Conservation (phyloP, 2,888 invertebrate species). For the Leucoma salicis region DNA sequence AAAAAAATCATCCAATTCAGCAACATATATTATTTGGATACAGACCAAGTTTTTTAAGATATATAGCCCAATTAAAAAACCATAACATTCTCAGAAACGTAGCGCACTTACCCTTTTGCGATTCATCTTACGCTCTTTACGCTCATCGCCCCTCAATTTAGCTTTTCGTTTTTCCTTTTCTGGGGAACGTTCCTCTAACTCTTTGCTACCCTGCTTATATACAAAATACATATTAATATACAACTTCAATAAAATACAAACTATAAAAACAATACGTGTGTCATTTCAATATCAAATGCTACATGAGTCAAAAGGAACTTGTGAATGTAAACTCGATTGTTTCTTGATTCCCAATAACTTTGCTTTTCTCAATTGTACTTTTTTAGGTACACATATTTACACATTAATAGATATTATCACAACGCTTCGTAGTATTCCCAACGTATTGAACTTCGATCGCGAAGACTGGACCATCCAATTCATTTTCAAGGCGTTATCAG, state of each 20-base stretch:
- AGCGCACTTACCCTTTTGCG: conserved; percentile 86
- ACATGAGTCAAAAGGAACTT: conserved; percentile 55
- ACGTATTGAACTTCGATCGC: too few species aligned
- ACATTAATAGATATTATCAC: too few species aligned
- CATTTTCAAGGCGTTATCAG: too few species aligned
- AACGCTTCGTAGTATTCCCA: too few species aligned
- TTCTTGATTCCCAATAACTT: conserved; percentile 26
- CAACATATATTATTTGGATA: not conserved
- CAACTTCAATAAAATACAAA: not conserved
- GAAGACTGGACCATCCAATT: too few species aligned
- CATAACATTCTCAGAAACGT: not conserved
- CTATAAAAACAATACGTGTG: not conserved
- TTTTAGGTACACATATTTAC: too few species aligned
- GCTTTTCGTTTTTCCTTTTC: conserved; percentile 90
- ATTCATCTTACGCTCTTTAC: conserved; percentile 91
- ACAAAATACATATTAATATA: conserved; percentile 48
- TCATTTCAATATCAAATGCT: not conserved
- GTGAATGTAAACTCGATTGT: not conserved
- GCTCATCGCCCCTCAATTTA: conserved; percentile 75
- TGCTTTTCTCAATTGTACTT: too few species aligned
- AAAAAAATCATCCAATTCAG: too few species aligned
- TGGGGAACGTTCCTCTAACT: conserved; percentile 82
- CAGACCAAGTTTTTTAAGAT: not conserved
- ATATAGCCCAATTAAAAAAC: not conserved
- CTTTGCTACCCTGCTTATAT: conserved; percentile 79